phyloP scores from a whole-genome alignment of 2,888 invertebrate species.

The Therioaphis trifolii region DNA sequence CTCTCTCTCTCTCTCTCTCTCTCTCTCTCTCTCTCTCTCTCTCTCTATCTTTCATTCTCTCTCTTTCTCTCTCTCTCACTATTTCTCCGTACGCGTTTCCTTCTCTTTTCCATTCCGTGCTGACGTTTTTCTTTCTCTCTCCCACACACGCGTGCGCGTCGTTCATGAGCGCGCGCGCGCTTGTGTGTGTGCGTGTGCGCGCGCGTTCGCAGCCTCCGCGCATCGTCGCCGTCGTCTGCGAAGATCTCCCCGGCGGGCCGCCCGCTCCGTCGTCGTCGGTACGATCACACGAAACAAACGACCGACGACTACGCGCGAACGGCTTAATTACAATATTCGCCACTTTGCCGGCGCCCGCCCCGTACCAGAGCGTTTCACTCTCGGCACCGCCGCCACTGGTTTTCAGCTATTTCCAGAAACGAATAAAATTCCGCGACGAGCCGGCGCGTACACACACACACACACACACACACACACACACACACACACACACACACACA shows the following conservation, averaged over 20 bases:
- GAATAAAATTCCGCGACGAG: too few species aligned
- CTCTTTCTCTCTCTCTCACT: neutral
- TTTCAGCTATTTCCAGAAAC: too few species aligned
- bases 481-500: too few species aligned
- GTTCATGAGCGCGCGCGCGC: too few species aligned
- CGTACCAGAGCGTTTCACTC: too few species aligned
- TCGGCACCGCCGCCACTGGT: neutral
- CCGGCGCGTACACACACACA: too few species aligned
- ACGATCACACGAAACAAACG: neutral
- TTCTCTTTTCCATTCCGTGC: neutral
- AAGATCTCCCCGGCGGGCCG: too few species aligned
- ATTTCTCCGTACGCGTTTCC: neutral
- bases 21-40: neutral
- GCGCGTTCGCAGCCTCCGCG: neutral
- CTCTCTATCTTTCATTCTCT: neutral
- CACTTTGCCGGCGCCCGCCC: neutral
- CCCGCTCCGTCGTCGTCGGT: neutral
- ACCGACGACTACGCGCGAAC: neutral
- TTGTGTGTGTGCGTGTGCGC: neutral
- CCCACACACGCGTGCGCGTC: neutral
- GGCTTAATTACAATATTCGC: neutral
- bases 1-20: neutral
- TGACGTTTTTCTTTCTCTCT: neutral
- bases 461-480: too few species aligned
- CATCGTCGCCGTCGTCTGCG: too few species aligned